Conservation (phyloP, 2,797 vertebrate species). For the Danio kyathit region DNA sequence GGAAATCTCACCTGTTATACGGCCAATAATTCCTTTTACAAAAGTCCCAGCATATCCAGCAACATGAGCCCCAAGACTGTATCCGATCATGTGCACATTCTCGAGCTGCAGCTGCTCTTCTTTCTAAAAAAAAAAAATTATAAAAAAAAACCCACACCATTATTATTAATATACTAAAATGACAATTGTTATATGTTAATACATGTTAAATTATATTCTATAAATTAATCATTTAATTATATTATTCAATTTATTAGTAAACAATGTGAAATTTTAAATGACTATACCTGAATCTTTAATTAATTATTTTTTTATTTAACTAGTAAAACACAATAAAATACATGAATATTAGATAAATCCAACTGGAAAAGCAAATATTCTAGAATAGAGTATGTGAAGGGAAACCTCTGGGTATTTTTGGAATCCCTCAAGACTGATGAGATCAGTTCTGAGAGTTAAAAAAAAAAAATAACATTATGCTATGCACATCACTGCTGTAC, state of each 20-base stretch:
- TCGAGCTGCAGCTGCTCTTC: constrained; percentile 80
- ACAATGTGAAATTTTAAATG: no score
- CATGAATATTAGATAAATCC: no score
- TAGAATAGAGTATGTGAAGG: no score
- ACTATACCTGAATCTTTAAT: no score
- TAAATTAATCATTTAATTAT: background rate
- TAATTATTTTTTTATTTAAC: no score
- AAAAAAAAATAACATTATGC: background rate
- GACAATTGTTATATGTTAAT: background rate
- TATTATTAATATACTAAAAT: no score
- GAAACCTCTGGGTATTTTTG: no score
- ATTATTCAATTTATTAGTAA: no score
- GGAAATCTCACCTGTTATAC: constrained; percentile 89
- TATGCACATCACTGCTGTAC: background rate
- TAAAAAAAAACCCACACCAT: background rate
- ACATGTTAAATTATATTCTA: background rate
- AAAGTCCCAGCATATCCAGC: constrained; percentile 90
- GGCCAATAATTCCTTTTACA: constrained; percentile 85
- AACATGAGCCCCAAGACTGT: constrained; percentile 95
- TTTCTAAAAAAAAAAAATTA: constrained; percentile 83
- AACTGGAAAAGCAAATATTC: background rate
- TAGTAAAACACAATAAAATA: background rate
- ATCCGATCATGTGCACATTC: constrained; percentile 94
- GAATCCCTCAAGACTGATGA: background rate
- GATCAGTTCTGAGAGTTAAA: background rate